Evolutionary conservation across 2,888 invertebrate species (phyloP).

Genomic region (Papilio protenor): DNA sequence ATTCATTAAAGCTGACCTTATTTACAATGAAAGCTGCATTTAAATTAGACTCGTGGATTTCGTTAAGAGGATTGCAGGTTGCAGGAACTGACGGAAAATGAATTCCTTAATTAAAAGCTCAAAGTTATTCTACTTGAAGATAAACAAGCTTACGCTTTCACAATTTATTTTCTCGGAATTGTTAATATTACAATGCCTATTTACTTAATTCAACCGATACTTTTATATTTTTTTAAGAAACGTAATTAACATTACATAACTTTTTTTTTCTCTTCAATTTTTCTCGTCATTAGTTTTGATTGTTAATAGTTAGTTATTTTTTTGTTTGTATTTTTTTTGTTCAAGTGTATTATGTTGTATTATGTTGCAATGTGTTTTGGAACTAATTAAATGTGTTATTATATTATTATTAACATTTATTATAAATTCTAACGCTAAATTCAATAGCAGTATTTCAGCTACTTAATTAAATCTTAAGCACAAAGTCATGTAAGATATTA

Average conservation of each 20-base stretch:
- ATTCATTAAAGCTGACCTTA: constrained; percentile 16
- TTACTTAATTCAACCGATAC: too few species aligned
- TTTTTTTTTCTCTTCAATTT: too few species aligned
- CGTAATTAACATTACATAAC: too few species aligned
- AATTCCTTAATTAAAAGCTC: background rate
- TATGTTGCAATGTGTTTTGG: too few species aligned
- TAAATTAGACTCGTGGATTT: constrained; percentile 13
- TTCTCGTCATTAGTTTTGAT: too few species aligned
- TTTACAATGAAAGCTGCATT: constrained; percentile 16
- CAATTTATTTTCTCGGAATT: background rate
- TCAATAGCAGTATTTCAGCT: background rate
- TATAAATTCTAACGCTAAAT: background rate
- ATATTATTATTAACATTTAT: too few species aligned
- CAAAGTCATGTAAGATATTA: background rate
- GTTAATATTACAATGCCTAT: too few species aligned
- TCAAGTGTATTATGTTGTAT: too few species aligned
- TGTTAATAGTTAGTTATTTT: too few species aligned
- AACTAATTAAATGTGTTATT: too few species aligned
- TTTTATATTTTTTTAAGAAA: too few species aligned
- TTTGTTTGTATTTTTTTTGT: too few species aligned
- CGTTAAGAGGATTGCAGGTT: constrained; percentile 12
- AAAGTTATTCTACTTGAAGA: constrained; percentile 7
- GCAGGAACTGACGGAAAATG: constrained; percentile 14
- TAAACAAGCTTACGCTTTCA: constrained; percentile 1
- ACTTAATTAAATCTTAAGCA: background rate